phyloP scores from a whole-genome alignment of 2,797 vertebrate genomes.

The Gephyroberyx darwinii region DNA sequence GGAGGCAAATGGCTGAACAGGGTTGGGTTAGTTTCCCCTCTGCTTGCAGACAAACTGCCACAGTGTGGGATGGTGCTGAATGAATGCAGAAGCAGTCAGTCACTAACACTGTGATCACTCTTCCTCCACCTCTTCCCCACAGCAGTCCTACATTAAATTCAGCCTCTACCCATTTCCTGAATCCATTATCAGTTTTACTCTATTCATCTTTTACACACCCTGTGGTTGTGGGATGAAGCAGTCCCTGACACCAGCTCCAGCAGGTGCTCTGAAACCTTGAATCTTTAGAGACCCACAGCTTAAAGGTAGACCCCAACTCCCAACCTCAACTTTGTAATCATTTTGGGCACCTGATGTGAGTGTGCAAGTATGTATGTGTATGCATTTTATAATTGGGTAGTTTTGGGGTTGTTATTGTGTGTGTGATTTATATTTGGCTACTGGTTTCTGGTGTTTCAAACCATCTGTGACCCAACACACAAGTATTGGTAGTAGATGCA shows the following conservation, averaged over 20 bases:
- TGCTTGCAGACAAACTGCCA: slow-evolving; percentile 44
- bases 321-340: slow-evolving; percentile 46
- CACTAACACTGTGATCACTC: slow-evolving; percentile 54
- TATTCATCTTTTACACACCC: slow-evolving; percentile 62
- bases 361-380: slow-evolving; percentile 32
- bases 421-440: slow-evolving; percentile 28
- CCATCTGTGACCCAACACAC: slow-evolving; percentile 55
- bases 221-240: slow-evolving; percentile 31
- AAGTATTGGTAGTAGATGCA: slow-evolving; percentile 52
- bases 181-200: slow-evolving; percentile 69
- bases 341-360: slow-evolving; percentile 49
- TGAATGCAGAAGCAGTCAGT: slow-evolving; percentile 60
- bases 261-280: slow-evolving; percentile 50
- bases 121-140: slow-evolving; percentile 57
- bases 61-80: slow-evolving; percentile 44
- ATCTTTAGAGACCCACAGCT: slow-evolving; percentile 36
- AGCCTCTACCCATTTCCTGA: slow-evolving; percentile 64
- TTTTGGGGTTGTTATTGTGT: slow-evolving; percentile 19
- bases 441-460: slow-evolving; percentile 36
- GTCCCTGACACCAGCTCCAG: slow-evolving; percentile 52
- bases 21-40: slow-evolving; percentile 34
- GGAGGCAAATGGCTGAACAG: slow-evolving; percentile 50
- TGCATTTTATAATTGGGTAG: slow-evolving; percentile 20
- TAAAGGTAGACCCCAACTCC: slow-evolving; percentile 25
- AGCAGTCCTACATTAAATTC: slow-evolving; percentile 66